Evolutionary conservation across 2,113 vertebrate genomes (phyloP), one percentile per base, ranked within the genome.

Genomic region (Spea bombifrons): DNA sequence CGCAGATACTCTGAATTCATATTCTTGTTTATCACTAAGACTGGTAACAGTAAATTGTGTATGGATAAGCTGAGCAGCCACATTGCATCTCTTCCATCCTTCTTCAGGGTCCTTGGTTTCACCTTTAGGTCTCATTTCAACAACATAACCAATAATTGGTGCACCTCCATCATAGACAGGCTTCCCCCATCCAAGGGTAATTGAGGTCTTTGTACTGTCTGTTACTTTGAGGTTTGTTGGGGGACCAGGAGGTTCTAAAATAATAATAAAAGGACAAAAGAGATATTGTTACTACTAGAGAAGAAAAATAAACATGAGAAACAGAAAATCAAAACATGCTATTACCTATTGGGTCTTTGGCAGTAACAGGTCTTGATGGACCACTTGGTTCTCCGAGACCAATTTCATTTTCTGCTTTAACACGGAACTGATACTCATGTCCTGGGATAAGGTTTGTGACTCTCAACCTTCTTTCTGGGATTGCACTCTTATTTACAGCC

Each of bases 331-430:
- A 16, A 0, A 82, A 63, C 5, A 17, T 4, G 47, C 75, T 66
- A 71, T 81, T 96, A 99, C 97, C 97, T 89, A 97, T 89, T 81
- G 95, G 87, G 81, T 99, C 97, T 88, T 94, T 99, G 82, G 97
- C 96, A 80, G 94, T 86, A 78, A 95, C 90, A 76, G 96, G 91
- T 86, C 91, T 94, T 76, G 97, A 98, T 57, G 96, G 92, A 79
- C 95, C 94, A 85, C 97, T 98, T 83, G 97, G 94, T 77, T 89
- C 93, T 86, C 97, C 92, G 75, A 94, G 82, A 81, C 97, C 97
- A 5, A 99, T 92, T 91, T 98, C 97, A 90, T 99, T 99, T 90
- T 96, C 95, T 2, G 97, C 97, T 85, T 95, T 99, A 83, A 99
- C 96, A 8, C 97, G 94, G 90, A 97, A 99, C 84, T 99, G 97